Conservation (phyloP, 2,888 invertebrate genomes). For the Aspidiotus destructor region DNA sequence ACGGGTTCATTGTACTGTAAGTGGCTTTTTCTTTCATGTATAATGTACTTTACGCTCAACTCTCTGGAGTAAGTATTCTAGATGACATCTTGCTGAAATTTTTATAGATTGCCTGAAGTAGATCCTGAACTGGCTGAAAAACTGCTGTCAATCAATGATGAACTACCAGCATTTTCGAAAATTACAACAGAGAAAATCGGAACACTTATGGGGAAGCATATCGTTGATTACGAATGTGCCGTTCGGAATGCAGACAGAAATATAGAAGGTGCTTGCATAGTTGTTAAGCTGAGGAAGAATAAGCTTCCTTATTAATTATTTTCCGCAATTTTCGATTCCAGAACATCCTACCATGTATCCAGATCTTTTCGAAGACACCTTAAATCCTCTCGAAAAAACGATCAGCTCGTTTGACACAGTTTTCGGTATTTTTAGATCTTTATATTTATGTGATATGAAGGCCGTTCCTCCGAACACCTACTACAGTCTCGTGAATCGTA, state of each 20-base stretch:
- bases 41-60: background rate
- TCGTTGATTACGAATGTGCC: conserved; percentile 68
- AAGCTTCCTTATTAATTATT: background rate
- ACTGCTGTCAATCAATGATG: conserved; percentile 60
- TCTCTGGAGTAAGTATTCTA: background rate
- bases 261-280: background rate
- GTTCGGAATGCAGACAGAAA: conserved; percentile 58
- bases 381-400: conserved; percentile 64
- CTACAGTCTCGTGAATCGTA: conserved; percentile 67
- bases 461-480: conserved; percentile 71
- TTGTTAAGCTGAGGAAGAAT: conserved; percentile 1
- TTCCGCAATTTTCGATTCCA: background rate
- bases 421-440: conserved; percentile 76
- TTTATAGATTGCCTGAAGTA: conserved; percentile 47
- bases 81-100: conserved; percentile 1
- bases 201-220: conserved; percentile 71
- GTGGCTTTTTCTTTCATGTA: background rate
- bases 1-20: conserved; percentile 5
- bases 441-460: conserved; percentile 69
- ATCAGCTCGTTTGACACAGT: conserved; percentile 66
- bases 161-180: conserved; percentile 68
- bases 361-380: conserved; percentile 57
- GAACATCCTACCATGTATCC: conserved; percentile 36
- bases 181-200: conserved; percentile 75
- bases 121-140: conserved; percentile 63